Conservation (phyloP, 2,113 vertebrate genomes). For the Hirundichthys speculiger region DNA sequence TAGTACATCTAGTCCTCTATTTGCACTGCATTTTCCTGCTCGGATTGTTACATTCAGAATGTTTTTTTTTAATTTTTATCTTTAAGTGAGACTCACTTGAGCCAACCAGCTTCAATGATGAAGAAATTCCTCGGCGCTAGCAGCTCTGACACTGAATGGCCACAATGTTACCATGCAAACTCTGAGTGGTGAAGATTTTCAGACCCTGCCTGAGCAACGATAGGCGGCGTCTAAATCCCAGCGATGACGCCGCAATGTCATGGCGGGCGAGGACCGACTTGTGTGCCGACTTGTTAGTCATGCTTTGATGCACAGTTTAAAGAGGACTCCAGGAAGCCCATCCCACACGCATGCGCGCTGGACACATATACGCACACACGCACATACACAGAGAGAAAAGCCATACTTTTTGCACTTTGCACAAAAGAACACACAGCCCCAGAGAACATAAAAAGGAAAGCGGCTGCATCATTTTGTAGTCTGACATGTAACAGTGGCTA, state of each 20-base stretch:
- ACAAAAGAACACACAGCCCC: conserved; percentile 45
- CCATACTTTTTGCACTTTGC: conserved; percentile 45
- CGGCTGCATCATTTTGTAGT: conserved; percentile 53
- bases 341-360: conserved; percentile 31
- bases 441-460: conserved; percentile 53
- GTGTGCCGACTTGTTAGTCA: conserved; percentile 78
- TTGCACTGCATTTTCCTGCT: no score
- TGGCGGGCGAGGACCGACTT: conserved; percentile 55
- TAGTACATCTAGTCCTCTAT: no score
- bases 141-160: not conserved
- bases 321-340: conserved; percentile 76
- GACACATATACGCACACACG: not conserved
- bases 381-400: conserved; percentile 25
- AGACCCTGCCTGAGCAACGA: conserved; percentile 33
- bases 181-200: conserved; percentile 8
- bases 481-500: conserved; percentile 44
- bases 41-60: no score
- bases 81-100: no score
- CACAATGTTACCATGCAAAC: conserved; percentile 38
- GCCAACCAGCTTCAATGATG: no score
- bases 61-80: no score
- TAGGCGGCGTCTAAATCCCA: conserved; percentile 51
- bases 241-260: conserved; percentile 43
- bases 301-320: conserved; percentile 82
- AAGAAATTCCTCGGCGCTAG: conserved; percentile 1